Evolutionary conservation across 2,888 invertebrate species (phyloP), one percentile per base, ranked within the genome.

Genomic region (Nymphalis polychloros): DNA sequence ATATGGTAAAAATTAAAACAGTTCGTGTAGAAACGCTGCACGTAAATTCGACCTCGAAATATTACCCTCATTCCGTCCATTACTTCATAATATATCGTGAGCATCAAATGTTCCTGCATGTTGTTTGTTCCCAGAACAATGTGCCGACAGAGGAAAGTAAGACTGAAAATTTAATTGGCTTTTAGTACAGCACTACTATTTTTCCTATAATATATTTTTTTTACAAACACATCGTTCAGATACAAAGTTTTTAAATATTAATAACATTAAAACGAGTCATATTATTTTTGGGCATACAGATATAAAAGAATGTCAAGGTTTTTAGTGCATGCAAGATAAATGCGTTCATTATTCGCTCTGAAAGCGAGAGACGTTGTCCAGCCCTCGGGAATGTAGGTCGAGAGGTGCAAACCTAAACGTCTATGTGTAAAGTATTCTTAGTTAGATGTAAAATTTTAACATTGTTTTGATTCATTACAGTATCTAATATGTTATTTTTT

Each of bases 341-440:
- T 63, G 57, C 20, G 67, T 48, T 47, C 57, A 59, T 60, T 47
- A 35, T 55, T 67, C 46, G 55, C 48, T 63, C 27, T 50, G 57
- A 63, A 67, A 48, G 50, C 63, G 48, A 50, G 46, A 60, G 63
- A 55, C 55, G 57, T 49, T 66, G 64, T 64, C 19, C 62, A 63
- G 59, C 59, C 48, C 59, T 63, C 63, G 48, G 46, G 55, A 41
- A 67, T 63, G 59, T 67, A 63, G 67, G 67, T 67, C 67, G 50
- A 67, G 60, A 60, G 57, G 46, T 62, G 57, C 16, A 46, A 55
- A 27, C 48, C 27, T 57, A 23, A 41, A 55, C 50, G 16, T 16
- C 46, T 17, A 66, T 20, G 53, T 53, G 19, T 41, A 41, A 35
- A 66, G 55, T 55, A 49, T n/a, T 49, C 55, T 66, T 23, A 7